Base-by-base conservation (phyloP, 2,888 invertebrate species). In the Lithodes maja region DNA sequence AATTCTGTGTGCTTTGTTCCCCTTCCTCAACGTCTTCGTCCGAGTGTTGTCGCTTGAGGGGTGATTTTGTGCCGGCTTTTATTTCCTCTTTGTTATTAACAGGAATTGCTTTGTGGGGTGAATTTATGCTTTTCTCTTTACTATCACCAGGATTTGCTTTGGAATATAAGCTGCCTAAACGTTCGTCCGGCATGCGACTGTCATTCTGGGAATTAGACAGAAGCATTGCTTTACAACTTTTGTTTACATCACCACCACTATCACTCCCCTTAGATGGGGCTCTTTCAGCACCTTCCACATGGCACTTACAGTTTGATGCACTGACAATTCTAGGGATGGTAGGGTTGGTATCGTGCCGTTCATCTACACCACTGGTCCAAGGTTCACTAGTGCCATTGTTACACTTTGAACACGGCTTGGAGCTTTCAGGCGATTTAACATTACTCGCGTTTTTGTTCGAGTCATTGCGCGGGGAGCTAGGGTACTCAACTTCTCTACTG, bases 391-490 rank as follows among this genome's bases (percentile, higher is more conserved):
- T 71, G 17, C 17, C 71, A n/a, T 71, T 71, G 71, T 17, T n/a
- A 71, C 71, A 71, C n/a, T 17, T n/a, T n/a, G 71, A 5, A n/a
- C 71, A 71, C 15, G 5, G 15, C 1, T n/a, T 71, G 15, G 17
- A 15, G n/a, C 17, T n/a, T 71, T 17, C 17, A n/a, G 12, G 15
- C n/a, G 71, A 17, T 17, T 68, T 53, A 75, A 69, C 75, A 84
- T 33, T 52, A 7, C 49, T 9, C 17, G 15, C 7, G 52, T 68
- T n/a, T 15, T 75, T 84, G 61, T 49, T 50, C 55, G 53, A 3
- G 3, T 84, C 53, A 75, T 17, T 75, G n/a, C n/a, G 2, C 75
- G 74, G 7, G 17, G 75, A 55, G 75, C 53, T 74, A 84, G 74
- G 75, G 52, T 53, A 9, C 49, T 68, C 17, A 54, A 50, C n/a